phyloP scores from a whole-genome alignment of 2,113 vertebrate genomes.

The Prinia subflava region DNA sequence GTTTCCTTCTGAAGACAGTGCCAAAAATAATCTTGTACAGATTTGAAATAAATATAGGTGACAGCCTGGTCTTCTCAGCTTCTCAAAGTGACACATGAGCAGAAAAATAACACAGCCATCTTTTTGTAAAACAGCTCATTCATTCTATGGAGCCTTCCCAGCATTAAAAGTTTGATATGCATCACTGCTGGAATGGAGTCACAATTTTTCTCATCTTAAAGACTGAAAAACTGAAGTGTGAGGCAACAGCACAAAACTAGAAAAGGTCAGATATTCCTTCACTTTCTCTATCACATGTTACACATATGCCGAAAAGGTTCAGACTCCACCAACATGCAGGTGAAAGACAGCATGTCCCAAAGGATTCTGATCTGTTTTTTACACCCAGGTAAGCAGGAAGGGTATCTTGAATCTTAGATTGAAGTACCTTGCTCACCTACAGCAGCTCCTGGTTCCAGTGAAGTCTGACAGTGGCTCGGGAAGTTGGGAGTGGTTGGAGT shows the following conservation, averaged over 20 bases:
- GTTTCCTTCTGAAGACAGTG: background rate
- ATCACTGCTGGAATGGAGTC: background rate
- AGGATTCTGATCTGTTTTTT: background rate
- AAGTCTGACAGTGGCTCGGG: slow-evolving; percentile 64
- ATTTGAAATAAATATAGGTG: background rate
- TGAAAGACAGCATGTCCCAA: background rate
- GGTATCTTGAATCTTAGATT: background rate
- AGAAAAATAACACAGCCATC: background rate
- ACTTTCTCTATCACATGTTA: background rate
- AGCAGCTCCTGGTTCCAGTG: slow-evolving; percentile 75
- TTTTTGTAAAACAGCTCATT: background rate
- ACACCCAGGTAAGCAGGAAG: background rate
- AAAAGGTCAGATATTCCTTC: background rate
- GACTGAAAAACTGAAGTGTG: background rate
- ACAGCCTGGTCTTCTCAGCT: background rate
- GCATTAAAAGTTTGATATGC: background rate
- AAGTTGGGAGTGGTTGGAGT: slow-evolving; percentile 48
- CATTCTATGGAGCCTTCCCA: background rate
- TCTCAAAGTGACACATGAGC: background rate
- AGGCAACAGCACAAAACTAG: background rate
- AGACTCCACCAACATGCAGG: background rate
- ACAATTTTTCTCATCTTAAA: background rate
- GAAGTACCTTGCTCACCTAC: slow-evolving; percentile 74
- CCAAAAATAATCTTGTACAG: background rate
- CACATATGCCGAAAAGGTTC: background rate